Percentiles rank a stretch among this genome's conserved stretches.
Evolutionary conservation across 1,140 invertebrate species (phyloP).

Genomic region (Pseudomyrmex dendroicus): DNA sequence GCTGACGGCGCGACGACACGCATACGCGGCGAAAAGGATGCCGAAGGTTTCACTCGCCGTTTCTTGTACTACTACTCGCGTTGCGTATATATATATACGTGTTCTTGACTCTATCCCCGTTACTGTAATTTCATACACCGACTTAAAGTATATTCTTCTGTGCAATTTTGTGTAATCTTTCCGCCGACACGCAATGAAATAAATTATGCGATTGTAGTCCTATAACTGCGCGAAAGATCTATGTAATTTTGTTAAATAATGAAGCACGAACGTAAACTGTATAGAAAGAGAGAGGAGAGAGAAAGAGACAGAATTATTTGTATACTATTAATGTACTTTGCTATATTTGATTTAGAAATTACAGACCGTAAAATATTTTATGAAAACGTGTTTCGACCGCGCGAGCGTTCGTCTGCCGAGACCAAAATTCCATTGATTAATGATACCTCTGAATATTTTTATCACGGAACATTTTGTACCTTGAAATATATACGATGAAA

Average conservation of each 20-base stretch:
- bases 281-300: no score
- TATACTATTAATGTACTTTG: background rate
- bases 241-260: constrained; percentile 1
- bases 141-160: background rate
- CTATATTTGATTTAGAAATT: no score
- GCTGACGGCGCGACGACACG: constrained; percentile 52
- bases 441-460: constrained; percentile 21
- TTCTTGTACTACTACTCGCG: constrained; percentile 34
- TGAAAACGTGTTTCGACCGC: background rate
- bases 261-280: background rate
- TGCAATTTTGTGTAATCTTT: constrained; percentile 22
- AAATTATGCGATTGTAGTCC: background rate
- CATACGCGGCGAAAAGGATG: constrained; percentile 27
- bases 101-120: background rate
- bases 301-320: constrained; percentile 2
- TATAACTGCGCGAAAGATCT: no score
- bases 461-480: constrained; percentile 25
- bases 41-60: constrained; percentile 47
- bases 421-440: constrained; percentile 29
- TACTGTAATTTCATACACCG: constrained; percentile 17
- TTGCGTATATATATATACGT: background rate
- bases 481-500: constrained; percentile 42
- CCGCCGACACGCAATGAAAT: background rate
- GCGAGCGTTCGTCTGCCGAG: background rate
- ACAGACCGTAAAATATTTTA: no score